A percentile compares a stretch with the other conserved stretches of the same genome.
These are phyloP conservation scores for Leptothorax acervorum DNA, from an alignment of 2,888 invertebrate genomes.

Conservation along the genomic window DNA sequence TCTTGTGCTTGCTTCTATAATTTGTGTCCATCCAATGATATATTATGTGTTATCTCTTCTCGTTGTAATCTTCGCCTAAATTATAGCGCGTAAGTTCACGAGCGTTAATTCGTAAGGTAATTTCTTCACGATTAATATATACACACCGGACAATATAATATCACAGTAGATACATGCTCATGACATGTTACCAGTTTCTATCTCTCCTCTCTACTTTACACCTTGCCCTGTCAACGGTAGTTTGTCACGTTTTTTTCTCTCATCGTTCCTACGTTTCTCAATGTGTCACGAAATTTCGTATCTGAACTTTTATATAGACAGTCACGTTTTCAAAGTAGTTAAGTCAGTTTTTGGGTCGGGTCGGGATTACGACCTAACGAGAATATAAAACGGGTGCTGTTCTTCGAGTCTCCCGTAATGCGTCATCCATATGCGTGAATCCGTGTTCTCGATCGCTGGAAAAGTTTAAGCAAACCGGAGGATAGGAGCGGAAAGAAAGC, in stretches of 20 bases:
- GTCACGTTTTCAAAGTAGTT: not conserved
- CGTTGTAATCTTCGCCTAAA: conserved; percentile 52
- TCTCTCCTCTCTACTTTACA: conserved; percentile 37
- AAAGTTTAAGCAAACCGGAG: not conserved
- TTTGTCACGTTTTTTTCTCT: conserved; percentile 50
- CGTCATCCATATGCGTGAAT: not conserved
- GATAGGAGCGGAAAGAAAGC: not conserved
- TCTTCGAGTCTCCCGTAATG: not conserved
- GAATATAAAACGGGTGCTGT: conserved; percentile 1
- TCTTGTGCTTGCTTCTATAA: conserved; percentile 79
- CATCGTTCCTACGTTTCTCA: conserved; percentile 31
- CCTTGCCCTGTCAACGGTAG: conserved; percentile 40
- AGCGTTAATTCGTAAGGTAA: conserved; percentile 44
- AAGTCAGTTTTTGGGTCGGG: conserved; percentile 47
- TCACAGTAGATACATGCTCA: conserved; percentile 45
- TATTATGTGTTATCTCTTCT: conserved; percentile 59
- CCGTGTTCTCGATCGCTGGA: not conserved
- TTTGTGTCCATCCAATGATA: conserved; percentile 66
- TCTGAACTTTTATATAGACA: conserved; percentile 23
- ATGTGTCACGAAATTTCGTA: conserved; percentile 44
- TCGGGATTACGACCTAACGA: conserved; percentile 32
- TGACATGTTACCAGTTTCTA: conserved; percentile 43
- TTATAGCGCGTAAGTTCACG: conserved; percentile 50
- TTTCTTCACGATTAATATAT: conserved; percentile 42
- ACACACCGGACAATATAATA: conserved; percentile 43